Conservation (phyloP, 2,888 invertebrate genomes). For the Pantelozetes paolii region DNA sequence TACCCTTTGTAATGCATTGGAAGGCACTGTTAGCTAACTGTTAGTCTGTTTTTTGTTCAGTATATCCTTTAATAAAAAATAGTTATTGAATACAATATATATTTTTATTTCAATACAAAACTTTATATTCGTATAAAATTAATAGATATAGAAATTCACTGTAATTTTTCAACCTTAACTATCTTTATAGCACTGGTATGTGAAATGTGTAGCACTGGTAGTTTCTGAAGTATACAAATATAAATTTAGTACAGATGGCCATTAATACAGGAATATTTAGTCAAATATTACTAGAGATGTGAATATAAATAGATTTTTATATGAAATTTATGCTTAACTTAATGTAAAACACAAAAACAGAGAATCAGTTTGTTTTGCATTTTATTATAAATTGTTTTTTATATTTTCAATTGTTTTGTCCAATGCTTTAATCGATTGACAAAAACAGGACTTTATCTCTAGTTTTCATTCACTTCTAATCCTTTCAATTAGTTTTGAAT, state of each 20-base stretch:
- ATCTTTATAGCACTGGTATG: neutral
- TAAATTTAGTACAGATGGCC: neutral
- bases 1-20: neutral
- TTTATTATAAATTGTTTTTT: too few species aligned
- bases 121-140: neutral
- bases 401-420: too few species aligned
- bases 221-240: neutral
- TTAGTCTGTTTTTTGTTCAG: neutral
- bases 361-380: too few species aligned
- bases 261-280: constrained; percentile 25
- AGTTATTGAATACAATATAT: neutral
- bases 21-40: neutral
- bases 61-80: neutral
- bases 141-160: neutral
- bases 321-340: neutral
- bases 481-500: too few species aligned
- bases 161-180: neutral
- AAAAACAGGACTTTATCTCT: too few species aligned
- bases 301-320: constrained; percentile 10
- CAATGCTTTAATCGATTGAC: too few species aligned
- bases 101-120: neutral
- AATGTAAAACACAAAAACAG: neutral
- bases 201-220: too few species aligned
- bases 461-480: too few species aligned
- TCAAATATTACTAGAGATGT: constrained; percentile 12